Conservation (phyloP, 2,797 vertebrate species). For the Dromococcyx pavoninus region DNA sequence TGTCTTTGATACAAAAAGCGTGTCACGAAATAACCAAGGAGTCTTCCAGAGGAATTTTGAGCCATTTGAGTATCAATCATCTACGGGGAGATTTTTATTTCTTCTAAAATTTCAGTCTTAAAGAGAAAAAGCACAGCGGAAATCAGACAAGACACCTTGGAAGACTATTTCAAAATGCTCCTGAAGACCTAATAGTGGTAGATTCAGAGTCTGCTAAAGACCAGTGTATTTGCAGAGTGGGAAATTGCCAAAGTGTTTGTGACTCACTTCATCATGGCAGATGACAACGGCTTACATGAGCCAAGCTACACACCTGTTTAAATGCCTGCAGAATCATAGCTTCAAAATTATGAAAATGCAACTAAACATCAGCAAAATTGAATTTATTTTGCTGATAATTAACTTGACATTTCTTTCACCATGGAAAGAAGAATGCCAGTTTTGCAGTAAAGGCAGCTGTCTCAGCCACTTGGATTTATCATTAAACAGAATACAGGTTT, state of each 20-base stretch:
- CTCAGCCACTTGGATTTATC: not conserved
- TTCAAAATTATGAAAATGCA: conserved; percentile 4
- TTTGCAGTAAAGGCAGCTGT: not conserved
- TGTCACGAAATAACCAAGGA: not conserved
- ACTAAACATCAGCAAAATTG: not conserved
- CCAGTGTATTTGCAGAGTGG: not conserved
- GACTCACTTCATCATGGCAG: not conserved
- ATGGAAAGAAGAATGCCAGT: not conserved
- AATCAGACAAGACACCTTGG: not conserved
- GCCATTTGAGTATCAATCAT: not conserved
- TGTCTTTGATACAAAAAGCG: not conserved
- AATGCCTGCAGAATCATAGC: not conserved
- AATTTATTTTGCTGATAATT: conserved; percentile 1
- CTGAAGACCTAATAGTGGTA: not conserved
- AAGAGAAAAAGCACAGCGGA: not conserved
- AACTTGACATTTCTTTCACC: conserved; percentile 5
- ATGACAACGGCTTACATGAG: not conserved
- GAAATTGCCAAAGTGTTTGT: not conserved
- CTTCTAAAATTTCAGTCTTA: not conserved
- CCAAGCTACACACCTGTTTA: not conserved
- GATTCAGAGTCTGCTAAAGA: not conserved
- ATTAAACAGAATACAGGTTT: not conserved
- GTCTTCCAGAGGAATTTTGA: not conserved
- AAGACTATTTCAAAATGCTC: not conserved
- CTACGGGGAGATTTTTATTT: not conserved